These are phyloP conservation scores for Cyrtonyx montezumae DNA, from an alignment of 2,113 vertebrate species.

Conservation along the genomic window DNA sequence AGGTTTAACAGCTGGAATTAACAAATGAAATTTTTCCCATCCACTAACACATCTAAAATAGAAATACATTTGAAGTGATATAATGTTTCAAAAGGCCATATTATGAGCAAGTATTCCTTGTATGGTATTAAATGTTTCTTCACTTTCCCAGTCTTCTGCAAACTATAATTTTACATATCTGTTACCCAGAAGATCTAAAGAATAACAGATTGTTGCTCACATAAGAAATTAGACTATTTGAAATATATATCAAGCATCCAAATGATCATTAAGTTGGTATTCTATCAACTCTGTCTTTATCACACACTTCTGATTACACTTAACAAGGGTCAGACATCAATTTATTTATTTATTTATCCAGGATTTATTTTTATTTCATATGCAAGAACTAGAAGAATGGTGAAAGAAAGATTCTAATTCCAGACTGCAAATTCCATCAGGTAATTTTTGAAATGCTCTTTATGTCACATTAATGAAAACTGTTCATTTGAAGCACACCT, in stretches of 20 bases:
- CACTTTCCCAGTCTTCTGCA: neutral
- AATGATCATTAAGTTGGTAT: neutral
- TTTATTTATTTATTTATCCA: too few species aligned
- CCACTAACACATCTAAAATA: neutral
- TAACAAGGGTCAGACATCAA: fast-evolving
- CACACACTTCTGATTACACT: neutral
- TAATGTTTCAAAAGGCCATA: neutral
- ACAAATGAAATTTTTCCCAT: neutral
- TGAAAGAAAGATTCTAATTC: neutral
- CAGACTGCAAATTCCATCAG: neutral
- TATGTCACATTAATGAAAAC: neutral
- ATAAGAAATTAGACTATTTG: neutral
- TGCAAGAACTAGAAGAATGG: neutral
- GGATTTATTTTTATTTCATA: neutral
- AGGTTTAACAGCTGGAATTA: neutral
- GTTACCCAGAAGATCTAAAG: neutral
- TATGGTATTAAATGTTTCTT: neutral
- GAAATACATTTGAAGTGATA: neutral
- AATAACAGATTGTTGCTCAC: neutral
- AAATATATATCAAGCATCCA: neutral
- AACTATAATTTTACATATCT: neutral
- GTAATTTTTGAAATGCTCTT: neutral
- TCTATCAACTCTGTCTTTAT: neutral
- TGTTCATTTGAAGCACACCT: neutral
- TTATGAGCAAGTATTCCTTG: neutral